Evolutionary conservation across 2,888 invertebrate genomes (phyloP).

Genomic region (Cyclophora albipunctata): DNA sequence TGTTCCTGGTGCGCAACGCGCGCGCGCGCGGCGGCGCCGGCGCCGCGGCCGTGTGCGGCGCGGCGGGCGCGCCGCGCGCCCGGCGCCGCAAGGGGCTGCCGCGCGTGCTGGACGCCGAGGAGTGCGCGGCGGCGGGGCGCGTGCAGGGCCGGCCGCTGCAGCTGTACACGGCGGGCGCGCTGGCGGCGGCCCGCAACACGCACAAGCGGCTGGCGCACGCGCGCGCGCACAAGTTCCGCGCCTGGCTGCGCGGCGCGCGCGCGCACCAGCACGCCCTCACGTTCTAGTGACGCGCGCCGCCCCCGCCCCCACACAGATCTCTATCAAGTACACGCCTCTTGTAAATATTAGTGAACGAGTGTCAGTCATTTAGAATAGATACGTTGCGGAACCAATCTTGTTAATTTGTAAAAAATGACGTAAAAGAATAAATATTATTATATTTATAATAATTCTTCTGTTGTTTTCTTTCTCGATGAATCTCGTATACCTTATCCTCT

Average conservation of each 20-base stretch:
- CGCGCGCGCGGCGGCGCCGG: conserved; percentile 43
- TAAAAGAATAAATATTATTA: conserved; percentile 63
- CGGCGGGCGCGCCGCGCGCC: conserved; percentile 31
- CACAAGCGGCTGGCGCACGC: conserved; percentile 38
- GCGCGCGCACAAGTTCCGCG: conserved; percentile 37
- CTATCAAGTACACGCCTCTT: conserved; percentile 13
- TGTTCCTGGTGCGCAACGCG: conserved; percentile 48
- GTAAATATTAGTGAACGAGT: conserved; percentile 27
- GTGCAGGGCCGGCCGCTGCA: conserved; percentile 39
- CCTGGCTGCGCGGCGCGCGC: conserved; percentile 31
- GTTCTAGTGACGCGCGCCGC: not conserved
- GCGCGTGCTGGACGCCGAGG: conserved; percentile 37
- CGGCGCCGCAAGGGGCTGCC: conserved; percentile 41
- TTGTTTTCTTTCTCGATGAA: conserved; percentile 12
- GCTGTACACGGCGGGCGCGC: conserved; percentile 51
- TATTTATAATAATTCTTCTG: conserved; percentile 49
- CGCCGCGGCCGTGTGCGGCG: conserved; percentile 10
- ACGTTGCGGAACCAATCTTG: conserved; percentile 45
- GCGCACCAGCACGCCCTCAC: not conserved
- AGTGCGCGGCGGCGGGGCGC: conserved; percentile 31
- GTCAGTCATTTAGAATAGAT: conserved; percentile 17
- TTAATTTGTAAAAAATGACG: conserved; percentile 44
- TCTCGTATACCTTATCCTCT: no score
- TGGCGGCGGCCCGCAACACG: conserved; percentile 40
- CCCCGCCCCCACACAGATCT: conserved; percentile 9